A percentile compares a stretch with the other conserved stretches of the same genome.
phyloP scores from a whole-genome alignment of 2,797 vertebrate species.

The Austrolebias charrua region DNA sequence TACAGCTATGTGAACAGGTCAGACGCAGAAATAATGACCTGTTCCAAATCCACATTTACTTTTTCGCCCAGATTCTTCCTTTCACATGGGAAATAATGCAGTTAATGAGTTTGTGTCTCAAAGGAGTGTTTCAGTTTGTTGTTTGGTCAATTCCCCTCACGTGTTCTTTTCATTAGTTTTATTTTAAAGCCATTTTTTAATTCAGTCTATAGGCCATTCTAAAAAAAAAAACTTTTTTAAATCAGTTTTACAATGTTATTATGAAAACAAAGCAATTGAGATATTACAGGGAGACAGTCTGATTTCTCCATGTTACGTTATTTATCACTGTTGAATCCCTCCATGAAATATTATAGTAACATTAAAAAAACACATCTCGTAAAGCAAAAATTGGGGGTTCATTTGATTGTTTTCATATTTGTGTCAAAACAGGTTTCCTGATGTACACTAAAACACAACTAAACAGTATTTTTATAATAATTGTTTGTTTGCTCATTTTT shows the following conservation, averaged over 20 bases:
- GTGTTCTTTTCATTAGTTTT: slow-evolving; percentile 27
- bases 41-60: slow-evolving; percentile 39
- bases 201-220: not conserved
- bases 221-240: too few relatives aligned
- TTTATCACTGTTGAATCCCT: too few relatives aligned
- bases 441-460: not conserved
- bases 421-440: too few relatives aligned
- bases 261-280: slow-evolving; percentile 4
- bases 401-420: too few relatives aligned
- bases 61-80: slow-evolving; percentile 23
- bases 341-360: too few relatives aligned
- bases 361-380: too few relatives aligned
- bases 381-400: too few relatives aligned
- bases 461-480: not conserved
- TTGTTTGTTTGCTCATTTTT: not conserved
- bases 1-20: slow-evolving; percentile 38
- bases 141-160: slow-evolving; percentile 17
- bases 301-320: too few relatives aligned
- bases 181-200: slow-evolving; percentile 18
- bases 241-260: slow-evolving; percentile 4
- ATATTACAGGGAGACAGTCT: too few relatives aligned
- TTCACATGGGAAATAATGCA: slow-evolving; percentile 43
- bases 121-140: slow-evolving; percentile 25
- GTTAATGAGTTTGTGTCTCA: slow-evolving; percentile 54
- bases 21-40: slow-evolving; percentile 4